Evolutionary conservation across 2,888 invertebrate genomes (phyloP).

Genomic region (Invenusta paracnida): DNA sequence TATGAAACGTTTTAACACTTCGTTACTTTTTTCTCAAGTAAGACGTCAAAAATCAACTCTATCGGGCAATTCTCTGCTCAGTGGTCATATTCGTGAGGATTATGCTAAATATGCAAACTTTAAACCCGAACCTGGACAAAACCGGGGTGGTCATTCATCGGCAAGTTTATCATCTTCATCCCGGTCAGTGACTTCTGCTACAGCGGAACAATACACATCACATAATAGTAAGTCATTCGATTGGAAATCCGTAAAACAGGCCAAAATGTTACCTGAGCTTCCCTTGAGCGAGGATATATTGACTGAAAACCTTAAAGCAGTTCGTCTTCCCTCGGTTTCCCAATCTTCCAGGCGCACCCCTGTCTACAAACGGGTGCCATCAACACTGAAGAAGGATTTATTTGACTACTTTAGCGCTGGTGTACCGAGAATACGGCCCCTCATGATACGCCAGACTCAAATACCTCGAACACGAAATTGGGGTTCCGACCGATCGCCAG

Average conservation of each 20-base stretch:
- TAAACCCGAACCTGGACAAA: background rate
- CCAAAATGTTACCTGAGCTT: background rate
- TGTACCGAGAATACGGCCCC: background rate
- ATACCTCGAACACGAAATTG: background rate
- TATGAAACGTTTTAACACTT: background rate
- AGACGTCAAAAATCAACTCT: background rate
- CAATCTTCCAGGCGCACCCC: background rate
- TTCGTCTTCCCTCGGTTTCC: background rate
- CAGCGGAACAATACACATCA: background rate
- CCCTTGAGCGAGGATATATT: background rate
- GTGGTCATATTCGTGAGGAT: background rate
- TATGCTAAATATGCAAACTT: background rate
- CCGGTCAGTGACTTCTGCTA: background rate
- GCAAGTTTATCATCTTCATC: background rate
- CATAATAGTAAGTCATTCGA: background rate
- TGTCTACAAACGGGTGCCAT: background rate
- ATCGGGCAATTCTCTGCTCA: background rate
- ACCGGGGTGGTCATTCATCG: too few species aligned
- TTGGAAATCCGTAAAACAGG: background rate
- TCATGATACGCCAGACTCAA: background rate
- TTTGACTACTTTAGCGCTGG: background rate
- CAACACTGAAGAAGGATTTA: background rate
- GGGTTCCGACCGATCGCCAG: background rate
- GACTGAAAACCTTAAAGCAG: background rate
- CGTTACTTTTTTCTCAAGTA: background rate